Percentiles rank a stretch among this genome's conserved stretches.
Conservation (phyloP, 2,888 invertebrate species). For the Molorchus minor region DNA sequence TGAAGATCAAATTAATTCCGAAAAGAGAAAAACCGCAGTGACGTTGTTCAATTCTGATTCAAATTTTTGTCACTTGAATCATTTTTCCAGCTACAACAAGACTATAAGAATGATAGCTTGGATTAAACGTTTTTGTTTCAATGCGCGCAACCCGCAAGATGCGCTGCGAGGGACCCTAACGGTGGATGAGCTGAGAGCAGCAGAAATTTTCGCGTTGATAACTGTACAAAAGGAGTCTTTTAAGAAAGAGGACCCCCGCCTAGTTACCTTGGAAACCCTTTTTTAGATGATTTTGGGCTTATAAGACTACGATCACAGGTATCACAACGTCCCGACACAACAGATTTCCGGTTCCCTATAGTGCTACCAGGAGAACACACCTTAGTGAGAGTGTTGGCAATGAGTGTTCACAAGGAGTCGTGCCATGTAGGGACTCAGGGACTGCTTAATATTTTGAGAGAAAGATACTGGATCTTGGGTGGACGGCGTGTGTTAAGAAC, state of each 20-base stretch:
- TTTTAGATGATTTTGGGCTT: conserved; percentile 2
- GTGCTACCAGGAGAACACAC: conserved; percentile 8
- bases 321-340: not conserved
- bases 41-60: not conserved
- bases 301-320: not conserved
- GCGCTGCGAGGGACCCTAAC: not conserved
- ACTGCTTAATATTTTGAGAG: too few species aligned
- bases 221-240: not conserved
- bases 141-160: not conserved
- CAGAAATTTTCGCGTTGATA: not conserved
- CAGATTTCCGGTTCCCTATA: conserved; percentile 2
- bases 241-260: conserved; percentile 1
- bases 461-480: too few species aligned
- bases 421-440: not conserved
- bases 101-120: too few species aligned
- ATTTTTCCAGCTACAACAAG: conserved; percentile 39
- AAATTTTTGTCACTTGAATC: not conserved
- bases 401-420: not conserved
- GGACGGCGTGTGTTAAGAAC: too few species aligned
- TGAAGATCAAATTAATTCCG: not conserved
- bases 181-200: not conserved
- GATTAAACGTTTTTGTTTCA: conserved; percentile 28
- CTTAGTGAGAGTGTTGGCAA: not conserved
- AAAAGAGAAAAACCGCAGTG: conserved; percentile 3
- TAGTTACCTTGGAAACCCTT: conserved; percentile 1